phyloP scores from a whole-genome alignment of 2,888 invertebrate genomes.

The Aelia acuminata region DNA sequence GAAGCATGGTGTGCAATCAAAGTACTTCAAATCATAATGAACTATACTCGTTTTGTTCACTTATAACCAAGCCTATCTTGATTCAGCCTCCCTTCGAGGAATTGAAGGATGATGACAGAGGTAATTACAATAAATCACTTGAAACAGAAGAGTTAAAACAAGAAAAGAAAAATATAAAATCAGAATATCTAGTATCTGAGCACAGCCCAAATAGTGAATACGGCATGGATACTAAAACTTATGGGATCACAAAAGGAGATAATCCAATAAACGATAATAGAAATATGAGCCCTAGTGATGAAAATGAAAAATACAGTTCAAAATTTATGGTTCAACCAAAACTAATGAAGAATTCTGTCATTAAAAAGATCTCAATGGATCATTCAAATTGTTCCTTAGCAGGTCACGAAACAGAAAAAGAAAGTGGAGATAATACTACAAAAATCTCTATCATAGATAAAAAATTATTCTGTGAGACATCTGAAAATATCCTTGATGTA shows the following conservation, averaged over 20 bases:
- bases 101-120: neutral
- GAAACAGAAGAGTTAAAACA: neutral
- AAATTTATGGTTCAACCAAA: neutral
- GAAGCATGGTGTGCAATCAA: neutral
- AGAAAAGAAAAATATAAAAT: neutral
- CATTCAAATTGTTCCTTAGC: neutral
- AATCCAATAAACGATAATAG: neutral
- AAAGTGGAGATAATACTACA: neutral
- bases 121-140: neutral
- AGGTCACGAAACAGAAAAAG: neutral
- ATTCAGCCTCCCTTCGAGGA: neutral
- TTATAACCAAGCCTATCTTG: slow-evolving; percentile 19
- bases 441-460: neutral
- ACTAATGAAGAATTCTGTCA: neutral
- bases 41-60: neutral
- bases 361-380: neutral
- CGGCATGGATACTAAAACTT: neutral
- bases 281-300: neutral
- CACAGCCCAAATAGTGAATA: neutral
- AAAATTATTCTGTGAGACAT: neutral
- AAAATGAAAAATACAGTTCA: neutral
- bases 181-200: neutral
- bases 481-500: neutral
- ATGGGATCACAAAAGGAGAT: neutral
- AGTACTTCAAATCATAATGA: slow-evolving; percentile 3